Percentiles rank a stretch among this genome's conserved stretches.
These are phyloP conservation scores for Microcebus griseorufus DNA, from an alignment of 2,113 vertebrate species.

Conservation along the genomic window DNA sequence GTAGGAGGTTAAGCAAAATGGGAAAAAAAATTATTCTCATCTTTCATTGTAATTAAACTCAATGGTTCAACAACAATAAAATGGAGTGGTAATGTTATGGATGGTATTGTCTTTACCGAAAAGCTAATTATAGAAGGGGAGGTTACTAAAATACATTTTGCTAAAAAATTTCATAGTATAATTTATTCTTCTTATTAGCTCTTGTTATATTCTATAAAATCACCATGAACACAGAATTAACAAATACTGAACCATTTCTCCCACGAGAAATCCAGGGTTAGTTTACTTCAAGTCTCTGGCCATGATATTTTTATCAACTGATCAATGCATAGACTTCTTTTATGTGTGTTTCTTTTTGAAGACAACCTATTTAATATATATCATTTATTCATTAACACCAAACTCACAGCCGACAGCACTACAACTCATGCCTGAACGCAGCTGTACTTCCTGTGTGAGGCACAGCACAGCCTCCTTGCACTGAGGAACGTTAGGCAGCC, in stretches of 20 bases:
- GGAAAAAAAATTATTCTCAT: neutral
- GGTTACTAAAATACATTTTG: neutral
- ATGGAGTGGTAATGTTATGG: neutral
- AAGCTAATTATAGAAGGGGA: neutral
- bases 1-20: neutral
- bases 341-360: neutral
- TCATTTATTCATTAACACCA: neutral
- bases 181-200: too few species aligned
- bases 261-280: neutral
- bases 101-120: neutral
- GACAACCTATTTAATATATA: neutral
- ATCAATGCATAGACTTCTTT: neutral
- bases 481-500: accelerated
- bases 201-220: neutral
- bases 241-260: neutral
- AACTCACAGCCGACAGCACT: neutral
- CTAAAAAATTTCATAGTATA: neutral
- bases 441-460: accelerated
- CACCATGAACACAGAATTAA: accelerated
- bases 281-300: neutral
- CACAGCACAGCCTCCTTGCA: accelerated
- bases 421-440: too few species aligned
- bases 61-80: neutral
- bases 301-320: neutral
- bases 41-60: neutral